phyloP scores from a whole-genome alignment of 2,797 vertebrate genomes.

The Sebastes nivosus region DNA sequence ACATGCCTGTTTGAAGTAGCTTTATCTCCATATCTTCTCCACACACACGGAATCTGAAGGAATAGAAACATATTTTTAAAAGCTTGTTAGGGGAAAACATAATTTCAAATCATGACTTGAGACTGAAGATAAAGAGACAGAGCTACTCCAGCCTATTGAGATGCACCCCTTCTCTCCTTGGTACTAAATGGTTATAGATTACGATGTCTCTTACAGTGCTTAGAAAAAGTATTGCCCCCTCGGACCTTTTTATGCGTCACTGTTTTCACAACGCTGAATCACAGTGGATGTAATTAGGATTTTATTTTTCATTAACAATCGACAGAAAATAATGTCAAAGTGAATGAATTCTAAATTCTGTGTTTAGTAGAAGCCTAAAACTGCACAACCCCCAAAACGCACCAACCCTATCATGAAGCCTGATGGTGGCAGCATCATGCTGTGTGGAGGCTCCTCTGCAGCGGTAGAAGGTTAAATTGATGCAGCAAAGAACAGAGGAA shows the following conservation, averaged over 20 bases:
- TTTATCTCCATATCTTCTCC: conserved; percentile 52
- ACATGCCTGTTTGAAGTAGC: conserved; percentile 56
- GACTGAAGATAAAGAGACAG: conserved; percentile 39
- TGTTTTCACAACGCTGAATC: conserved; percentile 33
- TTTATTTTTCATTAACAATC: neutral
- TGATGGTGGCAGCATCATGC: conserved; percentile 56
- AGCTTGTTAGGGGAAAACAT: neutral
- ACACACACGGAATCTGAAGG: conserved; percentile 25
- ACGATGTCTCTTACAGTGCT: conserved; percentile 47
- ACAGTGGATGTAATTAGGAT: conserved; percentile 18
- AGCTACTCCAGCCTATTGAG: conserved; percentile 56
- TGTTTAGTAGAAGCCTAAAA: conserved; percentile 3
- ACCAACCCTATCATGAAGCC: conserved; percentile 14
- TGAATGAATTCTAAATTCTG: neutral
- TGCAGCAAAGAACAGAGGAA: neutral
- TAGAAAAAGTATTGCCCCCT: conserved; percentile 34
- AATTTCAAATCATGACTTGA: conserved; percentile 12
- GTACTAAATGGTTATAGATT: conserved; percentile 53
- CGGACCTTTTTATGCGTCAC: conserved; percentile 27
- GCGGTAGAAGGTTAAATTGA: conserved; percentile 1
- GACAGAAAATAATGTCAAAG: conserved; percentile 3
- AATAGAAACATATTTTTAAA: conserved; percentile 41
- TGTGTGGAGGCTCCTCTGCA: conserved; percentile 21
- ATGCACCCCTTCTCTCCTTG: conserved; percentile 51
- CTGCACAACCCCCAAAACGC: neutral